Percentiles rank a stretch among this genome's conserved stretches.
These are phyloP conservation scores for Trichonephila inaurata DNA, from an alignment of 1,140 invertebrate genomes.

Conservation along the genomic window DNA sequence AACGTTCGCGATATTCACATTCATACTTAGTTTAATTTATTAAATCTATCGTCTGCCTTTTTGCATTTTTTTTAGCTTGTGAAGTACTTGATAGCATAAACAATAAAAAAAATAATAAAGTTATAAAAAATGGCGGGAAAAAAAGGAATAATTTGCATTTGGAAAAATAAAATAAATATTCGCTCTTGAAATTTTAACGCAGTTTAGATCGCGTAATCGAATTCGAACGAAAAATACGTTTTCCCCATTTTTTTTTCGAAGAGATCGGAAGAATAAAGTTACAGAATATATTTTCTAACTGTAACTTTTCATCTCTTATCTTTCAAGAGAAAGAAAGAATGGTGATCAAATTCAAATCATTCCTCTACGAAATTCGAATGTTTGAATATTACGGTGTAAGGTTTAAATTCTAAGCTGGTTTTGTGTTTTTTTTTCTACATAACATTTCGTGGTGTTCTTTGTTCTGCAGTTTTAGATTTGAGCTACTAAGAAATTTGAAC, in stretches of 20 bases:
- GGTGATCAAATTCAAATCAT: not conserved
- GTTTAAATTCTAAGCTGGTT: not conserved
- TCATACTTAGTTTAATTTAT: too few species aligned
- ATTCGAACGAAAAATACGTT: not conserved
- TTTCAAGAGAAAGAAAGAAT: not conserved
- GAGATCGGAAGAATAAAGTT: too few species aligned
- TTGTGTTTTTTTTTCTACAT: not conserved
- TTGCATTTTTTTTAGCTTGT: too few species aligned
- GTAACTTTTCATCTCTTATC: not conserved
- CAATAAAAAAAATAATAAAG: too few species aligned
- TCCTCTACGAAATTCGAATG: not conserved
- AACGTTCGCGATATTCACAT: too few species aligned
- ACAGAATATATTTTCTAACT: too few species aligned
- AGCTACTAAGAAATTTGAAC: not conserved
- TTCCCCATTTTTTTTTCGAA: too few species aligned
- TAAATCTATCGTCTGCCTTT: too few species aligned
- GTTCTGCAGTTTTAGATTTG: not conserved
- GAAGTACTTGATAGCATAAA: too few species aligned
- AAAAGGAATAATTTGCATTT: too few species aligned
- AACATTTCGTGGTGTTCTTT: not conserved
- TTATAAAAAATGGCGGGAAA: too few species aligned
- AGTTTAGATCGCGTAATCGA: not conserved
- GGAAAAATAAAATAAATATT: too few species aligned
- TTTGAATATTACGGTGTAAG: constrained; percentile 8
- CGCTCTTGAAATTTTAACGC: not conserved